Percentiles rank a stretch among this genome's conserved stretches.
These are phyloP conservation scores for Aphyosemion australe DNA, from an alignment of 2,113 vertebrate genomes.

Conservation along the genomic window DNA sequence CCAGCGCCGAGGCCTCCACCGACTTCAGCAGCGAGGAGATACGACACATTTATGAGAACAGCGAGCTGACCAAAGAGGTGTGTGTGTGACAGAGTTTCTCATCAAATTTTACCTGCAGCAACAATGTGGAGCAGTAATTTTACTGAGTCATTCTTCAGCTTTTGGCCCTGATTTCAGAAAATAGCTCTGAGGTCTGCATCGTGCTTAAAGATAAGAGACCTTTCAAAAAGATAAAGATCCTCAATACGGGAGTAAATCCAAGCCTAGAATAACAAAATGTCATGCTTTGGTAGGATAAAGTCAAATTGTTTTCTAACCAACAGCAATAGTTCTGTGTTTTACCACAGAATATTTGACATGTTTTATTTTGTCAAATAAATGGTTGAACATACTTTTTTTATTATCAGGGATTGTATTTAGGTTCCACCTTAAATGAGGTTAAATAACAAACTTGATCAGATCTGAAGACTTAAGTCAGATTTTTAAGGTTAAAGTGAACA, in stretches of 20 bases:
- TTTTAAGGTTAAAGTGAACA: too few relatives aligned
- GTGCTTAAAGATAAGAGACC: neutral
- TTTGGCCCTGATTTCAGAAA: too few relatives aligned
- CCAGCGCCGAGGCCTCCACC: slow-evolving; percentile 85
- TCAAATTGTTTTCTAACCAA: too few relatives aligned
- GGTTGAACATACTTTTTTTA: neutral
- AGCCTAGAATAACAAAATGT: too few relatives aligned
- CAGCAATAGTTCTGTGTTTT: neutral
- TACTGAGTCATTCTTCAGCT: too few relatives aligned
- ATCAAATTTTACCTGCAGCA: neutral
- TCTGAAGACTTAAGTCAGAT: too few relatives aligned
- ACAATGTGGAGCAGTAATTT: neutral
- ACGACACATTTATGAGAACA: slow-evolving; percentile 92
- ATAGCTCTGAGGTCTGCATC: neutral
- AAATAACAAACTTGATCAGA: neutral
- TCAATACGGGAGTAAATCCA: too few relatives aligned
- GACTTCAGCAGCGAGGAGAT: slow-evolving; percentile 96
- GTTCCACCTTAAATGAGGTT: neutral
- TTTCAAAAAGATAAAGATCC: neutral
- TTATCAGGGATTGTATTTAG: too few relatives aligned
- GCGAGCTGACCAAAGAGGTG: slow-evolving; percentile 92
- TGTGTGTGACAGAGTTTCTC: slow-evolving; percentile 1
- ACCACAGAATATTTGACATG: too few relatives aligned
- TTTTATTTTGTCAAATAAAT: too few relatives aligned
- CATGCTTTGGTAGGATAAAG: too few relatives aligned